phyloP scores from a whole-genome alignment of 2,113 vertebrate species.

The Upupa epops region DNA sequence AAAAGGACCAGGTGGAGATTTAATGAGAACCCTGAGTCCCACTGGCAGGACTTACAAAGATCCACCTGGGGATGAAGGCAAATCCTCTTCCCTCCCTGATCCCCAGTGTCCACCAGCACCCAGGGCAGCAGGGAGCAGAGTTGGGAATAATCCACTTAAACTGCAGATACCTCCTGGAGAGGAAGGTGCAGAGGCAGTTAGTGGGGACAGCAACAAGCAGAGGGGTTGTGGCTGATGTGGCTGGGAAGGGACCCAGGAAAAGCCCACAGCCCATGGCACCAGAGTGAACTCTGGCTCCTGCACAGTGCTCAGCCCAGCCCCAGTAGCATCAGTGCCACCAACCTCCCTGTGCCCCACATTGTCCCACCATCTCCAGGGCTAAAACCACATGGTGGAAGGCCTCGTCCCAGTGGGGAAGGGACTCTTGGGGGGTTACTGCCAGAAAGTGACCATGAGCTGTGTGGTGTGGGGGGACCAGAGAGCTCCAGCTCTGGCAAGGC shows the following conservation, averaged over 20 bases:
- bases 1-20: neutral
- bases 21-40: neutral
- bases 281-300: neutral
- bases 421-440: neutral
- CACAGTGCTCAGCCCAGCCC: neutral
- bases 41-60: neutral
- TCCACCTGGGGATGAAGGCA: fast-evolving
- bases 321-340: neutral
- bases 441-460: neutral
- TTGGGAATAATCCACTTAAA: neutral
- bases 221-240: neutral
- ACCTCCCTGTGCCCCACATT: neutral
- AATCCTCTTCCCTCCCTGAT: neutral
- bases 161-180: neutral
- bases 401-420: neutral
- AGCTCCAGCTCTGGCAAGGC: neutral
- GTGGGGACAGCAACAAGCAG: neutral
- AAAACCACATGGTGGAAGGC: neutral
- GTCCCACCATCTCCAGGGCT: neutral
- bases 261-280: neutral
- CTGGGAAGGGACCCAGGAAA: neutral
- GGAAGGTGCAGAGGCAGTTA: neutral
- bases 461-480: neutral
- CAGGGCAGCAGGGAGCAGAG: fast-evolving
- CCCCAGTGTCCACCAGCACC: neutral